These are phyloP conservation scores for Falco novaeseelandiae DNA, from an alignment of 2,797 vertebrate species.

Conservation along the genomic window DNA sequence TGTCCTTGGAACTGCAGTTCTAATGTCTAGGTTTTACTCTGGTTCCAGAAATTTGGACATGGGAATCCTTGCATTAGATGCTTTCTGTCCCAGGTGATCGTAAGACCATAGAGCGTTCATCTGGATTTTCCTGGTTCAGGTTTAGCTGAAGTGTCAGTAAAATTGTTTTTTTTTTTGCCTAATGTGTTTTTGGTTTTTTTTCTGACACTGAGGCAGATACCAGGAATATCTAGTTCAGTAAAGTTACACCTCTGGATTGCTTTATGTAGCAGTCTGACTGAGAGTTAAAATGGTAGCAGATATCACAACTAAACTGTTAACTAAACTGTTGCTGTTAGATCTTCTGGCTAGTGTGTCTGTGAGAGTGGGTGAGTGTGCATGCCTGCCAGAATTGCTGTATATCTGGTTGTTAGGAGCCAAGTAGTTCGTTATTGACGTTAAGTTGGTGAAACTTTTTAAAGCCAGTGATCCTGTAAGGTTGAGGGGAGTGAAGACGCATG, in stretches of 20 bases:
- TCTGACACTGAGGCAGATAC: background rate
- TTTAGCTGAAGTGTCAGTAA: background rate
- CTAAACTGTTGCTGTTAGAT: background rate
- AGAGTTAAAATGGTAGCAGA: background rate
- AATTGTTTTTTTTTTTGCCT: background rate
- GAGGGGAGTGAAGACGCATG: background rate
- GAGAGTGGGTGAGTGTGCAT: background rate
- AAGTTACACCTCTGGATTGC: background rate
- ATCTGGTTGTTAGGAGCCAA: background rate
- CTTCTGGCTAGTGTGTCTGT: too few relatives aligned
- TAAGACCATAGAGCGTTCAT: background rate
- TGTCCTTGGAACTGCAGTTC: background rate
- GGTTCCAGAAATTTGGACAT: background rate
- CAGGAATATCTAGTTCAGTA: background rate
- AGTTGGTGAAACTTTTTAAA: background rate
- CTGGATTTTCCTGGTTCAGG: background rate
- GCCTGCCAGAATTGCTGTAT: background rate
- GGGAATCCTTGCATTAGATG: background rate
- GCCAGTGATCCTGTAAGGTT: fast-evolving
- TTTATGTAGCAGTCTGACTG: background rate
- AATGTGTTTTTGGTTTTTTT: background rate
- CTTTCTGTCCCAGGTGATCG: background rate
- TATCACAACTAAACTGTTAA: background rate
- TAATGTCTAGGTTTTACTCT: background rate
- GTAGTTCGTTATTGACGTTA: background rate